Evolutionary conservation across 1,140 invertebrate genomes (phyloP).

Genomic region (Eubasilissa regina): DNA sequence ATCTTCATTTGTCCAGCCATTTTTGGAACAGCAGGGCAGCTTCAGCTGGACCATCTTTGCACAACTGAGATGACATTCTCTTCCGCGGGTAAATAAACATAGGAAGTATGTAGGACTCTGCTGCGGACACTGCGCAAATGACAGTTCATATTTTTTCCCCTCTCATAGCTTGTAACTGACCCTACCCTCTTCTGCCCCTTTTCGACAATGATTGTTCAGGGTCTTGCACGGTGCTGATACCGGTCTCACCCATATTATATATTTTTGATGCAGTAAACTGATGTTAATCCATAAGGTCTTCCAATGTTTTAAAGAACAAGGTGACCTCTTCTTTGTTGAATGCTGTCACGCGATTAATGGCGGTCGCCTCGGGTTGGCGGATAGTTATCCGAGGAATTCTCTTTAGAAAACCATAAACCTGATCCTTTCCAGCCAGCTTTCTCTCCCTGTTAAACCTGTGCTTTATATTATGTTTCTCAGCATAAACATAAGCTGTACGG

Average conservation of each 20-base stretch:
- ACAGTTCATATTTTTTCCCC: slow-evolving; percentile 63
- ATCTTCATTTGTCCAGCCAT: slow-evolving; percentile 63
- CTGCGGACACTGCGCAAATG: slow-evolving; percentile 62
- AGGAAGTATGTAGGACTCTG: slow-evolving; percentile 62
- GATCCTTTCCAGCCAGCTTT: too few species aligned
- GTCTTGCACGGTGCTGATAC: slow-evolving; percentile 66
- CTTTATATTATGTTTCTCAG: too few species aligned
- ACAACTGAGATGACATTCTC: slow-evolving; percentile 60
- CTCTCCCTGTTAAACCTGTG: too few species aligned
- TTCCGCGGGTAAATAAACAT: slow-evolving; percentile 64
- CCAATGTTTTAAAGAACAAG: slow-evolving; percentile 64
- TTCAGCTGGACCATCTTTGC: slow-evolving; percentile 62
- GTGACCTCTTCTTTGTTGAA: too few species aligned
- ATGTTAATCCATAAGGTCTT: slow-evolving; percentile 61
- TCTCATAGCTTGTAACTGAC: slow-evolving; percentile 64
- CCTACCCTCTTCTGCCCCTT: slow-evolving; percentile 65
- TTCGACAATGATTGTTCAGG: slow-evolving; percentile 63
- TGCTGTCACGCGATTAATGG: slow-evolving; percentile 61
- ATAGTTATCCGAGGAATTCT: slow-evolving; percentile 55
- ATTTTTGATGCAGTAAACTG: slow-evolving; percentile 63
- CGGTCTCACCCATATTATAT: slow-evolving; percentile 67
- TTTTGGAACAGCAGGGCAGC: slow-evolving; percentile 61
- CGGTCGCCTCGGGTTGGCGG: slow-evolving; percentile 63
- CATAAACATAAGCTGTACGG: too few species aligned
- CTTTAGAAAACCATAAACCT: too few species aligned